These are phyloP conservation scores for Harpalus rufipes DNA, from an alignment of 2,888 invertebrate genomes.

Conservation along the genomic window DNA sequence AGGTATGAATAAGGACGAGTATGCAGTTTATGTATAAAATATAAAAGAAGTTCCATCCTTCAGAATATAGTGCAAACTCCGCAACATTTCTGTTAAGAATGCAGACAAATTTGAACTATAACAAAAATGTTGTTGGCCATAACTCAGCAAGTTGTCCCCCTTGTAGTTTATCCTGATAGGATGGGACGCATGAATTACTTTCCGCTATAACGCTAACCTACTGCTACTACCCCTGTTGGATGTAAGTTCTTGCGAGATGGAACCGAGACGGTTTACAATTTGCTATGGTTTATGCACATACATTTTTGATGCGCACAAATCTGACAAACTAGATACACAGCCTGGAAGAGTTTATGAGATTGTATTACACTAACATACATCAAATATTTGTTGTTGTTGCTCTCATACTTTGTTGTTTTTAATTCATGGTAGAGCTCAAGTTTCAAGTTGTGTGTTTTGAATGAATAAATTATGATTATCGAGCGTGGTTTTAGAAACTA, in stretches of 20 bases:
- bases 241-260: conserved; percentile 14
- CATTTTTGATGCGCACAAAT: conserved; percentile 43
- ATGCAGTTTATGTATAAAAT: not conserved
- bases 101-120: not conserved
- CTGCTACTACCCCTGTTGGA: conserved; percentile 14
- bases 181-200: conserved; percentile 55
- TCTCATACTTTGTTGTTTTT: conserved; percentile 40
- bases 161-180: conserved; percentile 22
- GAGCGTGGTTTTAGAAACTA: not conserved
- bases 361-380: conserved; percentile 33
- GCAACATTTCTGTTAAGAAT: not conserved
- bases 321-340: conserved; percentile 22
- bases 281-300: conserved; percentile 36
- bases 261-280: conserved; percentile 19
- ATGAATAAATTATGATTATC: conserved; percentile 33
- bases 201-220: conserved; percentile 33
- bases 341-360: conserved; percentile 31
- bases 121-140: not conserved
- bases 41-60: not conserved
- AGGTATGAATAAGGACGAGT: too few relatives aligned
- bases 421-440: conserved; percentile 14
- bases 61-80: not conserved
- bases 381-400: conserved; percentile 31
- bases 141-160: not conserved
- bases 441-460: not conserved